phyloP scores from a whole-genome alignment of 2,113 vertebrate genomes.

The Colaptes auratus region DNA sequence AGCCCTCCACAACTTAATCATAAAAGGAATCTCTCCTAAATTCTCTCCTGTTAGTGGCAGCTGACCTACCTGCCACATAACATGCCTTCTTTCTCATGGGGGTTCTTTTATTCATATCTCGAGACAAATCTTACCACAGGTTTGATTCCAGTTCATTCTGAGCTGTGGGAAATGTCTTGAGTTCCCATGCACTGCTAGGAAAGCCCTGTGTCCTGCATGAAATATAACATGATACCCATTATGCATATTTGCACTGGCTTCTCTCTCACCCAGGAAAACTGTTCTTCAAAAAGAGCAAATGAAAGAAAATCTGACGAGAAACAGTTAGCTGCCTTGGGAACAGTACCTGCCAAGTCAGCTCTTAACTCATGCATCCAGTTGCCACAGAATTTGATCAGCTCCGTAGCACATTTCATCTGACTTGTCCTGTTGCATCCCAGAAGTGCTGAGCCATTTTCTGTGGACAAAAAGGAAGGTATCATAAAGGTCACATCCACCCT shows the following conservation, averaged over 20 bases:
- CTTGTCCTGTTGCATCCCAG: neutral
- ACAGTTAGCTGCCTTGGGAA: conserved; percentile 6
- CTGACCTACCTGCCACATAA: conserved; percentile 1
- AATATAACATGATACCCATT: conserved; percentile 22
- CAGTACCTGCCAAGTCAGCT: conserved; percentile 38
- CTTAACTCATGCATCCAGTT: neutral
- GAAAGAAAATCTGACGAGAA: neutral
- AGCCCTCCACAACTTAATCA: neutral
- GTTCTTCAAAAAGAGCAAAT: neutral
- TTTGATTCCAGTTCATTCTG: neutral
- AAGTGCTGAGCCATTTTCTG: conserved; percentile 19
- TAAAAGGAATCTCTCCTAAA: conserved; percentile 68
- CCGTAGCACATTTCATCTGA: conserved; percentile 12
- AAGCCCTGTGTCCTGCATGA: neutral
- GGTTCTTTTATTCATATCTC: neutral
- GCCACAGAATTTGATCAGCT: conserved; percentile 1
- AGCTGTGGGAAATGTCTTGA: conserved; percentile 31
- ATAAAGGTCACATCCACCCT: neutral
- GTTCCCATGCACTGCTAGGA: neutral
- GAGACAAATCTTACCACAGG: neutral
- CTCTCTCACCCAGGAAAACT: conserved; percentile 53
- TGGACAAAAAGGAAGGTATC: neutral
- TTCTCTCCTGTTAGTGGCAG: conserved; percentile 20
- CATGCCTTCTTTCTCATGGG: neutral
- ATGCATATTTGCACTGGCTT: conserved; percentile 40